Base-by-base conservation (phyloP, 1,140 invertebrate species). In the Pissodes strobi region DNA sequence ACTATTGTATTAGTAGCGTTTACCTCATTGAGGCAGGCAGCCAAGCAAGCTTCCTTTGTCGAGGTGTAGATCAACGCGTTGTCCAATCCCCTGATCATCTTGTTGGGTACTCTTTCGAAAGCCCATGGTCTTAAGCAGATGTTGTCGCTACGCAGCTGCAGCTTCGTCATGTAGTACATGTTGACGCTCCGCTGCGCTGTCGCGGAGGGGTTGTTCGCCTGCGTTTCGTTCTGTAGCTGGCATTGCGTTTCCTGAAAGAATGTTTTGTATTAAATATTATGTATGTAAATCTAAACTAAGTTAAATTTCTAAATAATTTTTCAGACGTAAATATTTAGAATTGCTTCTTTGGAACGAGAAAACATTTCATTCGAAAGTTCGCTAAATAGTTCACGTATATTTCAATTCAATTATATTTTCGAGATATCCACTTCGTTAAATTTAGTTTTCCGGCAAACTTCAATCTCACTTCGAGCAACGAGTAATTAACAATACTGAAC, bases 151-250 rank as follows among this genome's bases (percentile, higher is more conserved):
- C 92, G 81, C 68, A 97, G 85, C 81, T 94, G 90, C 69, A 95
- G 81, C 80, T 97, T 97, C 69, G 93, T 91, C 91, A 97, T 95
- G 82, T 95, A 97, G 78, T 96, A 97, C 82, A 93, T 92, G 78
- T 93, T 95, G 70, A 90, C 91, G 2, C 92, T 90, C 17, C 91
- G 83, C 74, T 89, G 88, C 3, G 94, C 90, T 34, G 85, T 84
- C 4, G 90, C 90, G 61, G 88, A 86, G 0, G 93, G 93, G 78
- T 95, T 95, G 68, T 88, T 88, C 2, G 93, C 91, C 53, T 90
- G 86, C 0, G 94, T 95, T 76, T 95, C 93, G 79, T 97, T 97
- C 77, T 95, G 93, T 63, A 97, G 82, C 75, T 94, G 87, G 76
- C 94, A 97, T 43, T 93, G 82, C 2, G 94, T 97, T 77, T 97